Percentiles rank a stretch among this genome's conserved stretches.
These are phyloP conservation scores for Nannospalax galili DNA, from an alignment of 2,113 vertebrate genomes.

Conservation along the genomic window DNA sequence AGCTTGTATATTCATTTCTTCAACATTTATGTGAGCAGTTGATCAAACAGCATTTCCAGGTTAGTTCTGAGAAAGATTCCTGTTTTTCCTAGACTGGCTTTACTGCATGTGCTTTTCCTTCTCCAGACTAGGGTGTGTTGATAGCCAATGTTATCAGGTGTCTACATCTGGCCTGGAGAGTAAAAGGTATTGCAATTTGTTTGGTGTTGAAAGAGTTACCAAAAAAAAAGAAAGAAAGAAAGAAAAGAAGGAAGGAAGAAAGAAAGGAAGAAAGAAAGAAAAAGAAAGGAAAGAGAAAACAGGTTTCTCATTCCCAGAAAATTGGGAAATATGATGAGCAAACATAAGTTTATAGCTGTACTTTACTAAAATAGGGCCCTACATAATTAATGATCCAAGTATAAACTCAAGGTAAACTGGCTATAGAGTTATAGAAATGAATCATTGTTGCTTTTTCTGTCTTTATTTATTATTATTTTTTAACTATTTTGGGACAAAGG, in stretches of 20 bases:
- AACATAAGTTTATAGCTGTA: background rate
- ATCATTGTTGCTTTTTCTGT: background rate
- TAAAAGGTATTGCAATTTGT: background rate
- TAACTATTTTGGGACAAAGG: background rate
- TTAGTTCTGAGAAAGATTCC: slow-evolving; percentile 8
- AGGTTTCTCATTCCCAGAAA: background rate
- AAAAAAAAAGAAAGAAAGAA: too few relatives aligned
- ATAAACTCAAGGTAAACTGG: background rate
- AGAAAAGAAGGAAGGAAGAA: too few relatives aligned
- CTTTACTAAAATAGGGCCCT: background rate
- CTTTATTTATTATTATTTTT: background rate
- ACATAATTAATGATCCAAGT: background rate
- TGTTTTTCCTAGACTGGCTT: background rate
- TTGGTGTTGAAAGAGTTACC: background rate
- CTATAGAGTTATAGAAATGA: background rate
- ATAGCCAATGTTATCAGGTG: background rate
- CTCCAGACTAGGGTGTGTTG: background rate
- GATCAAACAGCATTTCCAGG: background rate
- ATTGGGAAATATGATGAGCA: background rate
- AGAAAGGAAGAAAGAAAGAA: too few relatives aligned
- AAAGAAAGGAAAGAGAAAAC: background rate
- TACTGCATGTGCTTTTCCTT: background rate
- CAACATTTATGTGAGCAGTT: background rate
- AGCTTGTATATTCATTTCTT: background rate
- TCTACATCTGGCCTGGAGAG: background rate